These are phyloP conservation scores for Amblyornis subalaris DNA, from an alignment of 2,113 vertebrate genomes.

Conservation along the genomic window DNA sequence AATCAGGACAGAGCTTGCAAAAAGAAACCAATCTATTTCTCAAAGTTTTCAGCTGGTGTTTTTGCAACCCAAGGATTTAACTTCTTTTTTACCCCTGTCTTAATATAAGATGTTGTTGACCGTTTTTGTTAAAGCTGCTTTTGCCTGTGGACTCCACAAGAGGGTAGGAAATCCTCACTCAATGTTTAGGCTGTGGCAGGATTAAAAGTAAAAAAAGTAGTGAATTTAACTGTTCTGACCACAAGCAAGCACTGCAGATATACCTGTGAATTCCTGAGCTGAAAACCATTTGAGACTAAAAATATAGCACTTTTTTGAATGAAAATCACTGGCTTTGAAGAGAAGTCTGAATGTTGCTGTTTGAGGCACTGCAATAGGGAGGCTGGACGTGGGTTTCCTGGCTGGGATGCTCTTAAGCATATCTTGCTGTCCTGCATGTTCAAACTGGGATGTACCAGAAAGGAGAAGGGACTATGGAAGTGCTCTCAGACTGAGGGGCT, in stretches of 20 bases:
- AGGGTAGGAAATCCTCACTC: not conserved
- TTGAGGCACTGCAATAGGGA: not conserved
- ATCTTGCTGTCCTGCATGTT: not conserved
- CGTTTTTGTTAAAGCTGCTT: not conserved
- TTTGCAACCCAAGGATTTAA: not conserved
- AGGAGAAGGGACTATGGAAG: not conserved
- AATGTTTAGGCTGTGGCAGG: not conserved
- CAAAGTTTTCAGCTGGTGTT: not conserved
- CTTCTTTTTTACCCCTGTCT: fast-evolving
- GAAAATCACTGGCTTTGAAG: not conserved
- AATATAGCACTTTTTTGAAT: not conserved
- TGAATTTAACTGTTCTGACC: not conserved
- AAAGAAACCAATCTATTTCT: not conserved
- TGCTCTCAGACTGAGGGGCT: not conserved
- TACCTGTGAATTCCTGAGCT: fast-evolving
- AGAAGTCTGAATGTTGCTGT: not conserved
- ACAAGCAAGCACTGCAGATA: not conserved
- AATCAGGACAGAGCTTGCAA: not conserved
- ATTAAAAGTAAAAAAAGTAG: not conserved
- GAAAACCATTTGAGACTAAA: not conserved
- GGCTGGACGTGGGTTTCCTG: not conserved
- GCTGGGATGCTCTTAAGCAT: fast-evolving
- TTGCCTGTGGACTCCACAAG: constrained; percentile 12
- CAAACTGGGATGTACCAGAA: not conserved
- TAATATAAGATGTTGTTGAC: not conserved